Evolutionary conservation across 2,797 vertebrate species (phyloP).

Genomic region (Malacoraja senta): DNA sequence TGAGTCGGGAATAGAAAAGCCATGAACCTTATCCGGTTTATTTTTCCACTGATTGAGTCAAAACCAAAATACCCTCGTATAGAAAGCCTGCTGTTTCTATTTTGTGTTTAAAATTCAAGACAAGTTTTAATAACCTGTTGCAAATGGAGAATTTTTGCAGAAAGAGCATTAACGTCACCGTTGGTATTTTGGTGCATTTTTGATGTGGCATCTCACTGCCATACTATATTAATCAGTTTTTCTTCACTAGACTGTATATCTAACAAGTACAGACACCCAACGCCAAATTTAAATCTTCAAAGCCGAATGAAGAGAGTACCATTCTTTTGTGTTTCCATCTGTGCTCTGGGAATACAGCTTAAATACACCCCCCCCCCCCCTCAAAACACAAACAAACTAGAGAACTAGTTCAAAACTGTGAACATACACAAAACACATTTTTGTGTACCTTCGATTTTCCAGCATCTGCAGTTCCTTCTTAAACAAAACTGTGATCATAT

Average conservation of each 20-base stretch:
- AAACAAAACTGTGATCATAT: no score
- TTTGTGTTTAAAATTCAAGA: neutral
- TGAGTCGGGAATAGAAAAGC: neutral
- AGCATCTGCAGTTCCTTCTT: no score
- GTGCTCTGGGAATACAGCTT: no score
- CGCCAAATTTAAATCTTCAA: no score
- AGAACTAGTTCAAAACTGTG: no score
- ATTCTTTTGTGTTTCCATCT: no score
- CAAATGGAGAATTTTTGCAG: neutral
- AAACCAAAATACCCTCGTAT: neutral
- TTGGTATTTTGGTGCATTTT: neutral
- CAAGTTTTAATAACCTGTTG: neutral
- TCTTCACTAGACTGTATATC: neutral
- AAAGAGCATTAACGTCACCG: neutral
- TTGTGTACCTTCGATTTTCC: no score
- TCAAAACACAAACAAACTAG: no score
- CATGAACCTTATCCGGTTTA: neutral
- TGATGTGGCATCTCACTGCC: no score
- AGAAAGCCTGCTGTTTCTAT: neutral
- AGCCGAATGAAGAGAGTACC: no score
- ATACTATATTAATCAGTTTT: neutral
- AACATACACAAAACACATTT: no score
- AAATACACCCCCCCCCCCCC: no score
- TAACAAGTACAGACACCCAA: neutral
- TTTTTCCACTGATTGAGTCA: neutral